A percentile compares a stretch with the other conserved stretches of the same genome.
These are phyloP conservation scores for Prochilodus magdalenae DNA, from an alignment of 2,113 vertebrate species.

Conservation along the genomic window DNA sequence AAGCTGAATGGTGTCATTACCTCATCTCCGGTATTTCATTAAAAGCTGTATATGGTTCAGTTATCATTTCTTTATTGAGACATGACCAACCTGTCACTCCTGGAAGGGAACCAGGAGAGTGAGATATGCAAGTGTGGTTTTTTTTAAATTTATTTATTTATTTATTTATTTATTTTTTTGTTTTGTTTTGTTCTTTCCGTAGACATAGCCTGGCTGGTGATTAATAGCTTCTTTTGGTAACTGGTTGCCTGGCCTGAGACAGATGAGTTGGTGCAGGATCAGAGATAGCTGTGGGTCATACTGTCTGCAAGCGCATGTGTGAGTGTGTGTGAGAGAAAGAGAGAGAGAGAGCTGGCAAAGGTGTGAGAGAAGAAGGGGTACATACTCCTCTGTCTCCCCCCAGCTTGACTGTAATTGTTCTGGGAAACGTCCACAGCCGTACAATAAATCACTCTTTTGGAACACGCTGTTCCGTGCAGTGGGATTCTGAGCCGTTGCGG, in stretches of 20 bases:
- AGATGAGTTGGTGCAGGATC: constrained; percentile 5
- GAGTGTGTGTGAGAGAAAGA: constrained; percentile 16
- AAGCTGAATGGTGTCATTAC: not conserved
- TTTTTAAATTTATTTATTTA: too few relatives aligned
- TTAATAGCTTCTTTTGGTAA: constrained; percentile 54
- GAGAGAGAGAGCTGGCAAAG: constrained; percentile 6
- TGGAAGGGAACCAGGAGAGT: constrained; percentile 15
- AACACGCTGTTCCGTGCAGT: constrained; percentile 70
- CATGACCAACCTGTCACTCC: not conserved
- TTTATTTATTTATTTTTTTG: not conserved
- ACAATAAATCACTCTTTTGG: constrained; percentile 75
- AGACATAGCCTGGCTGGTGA: constrained; percentile 35
- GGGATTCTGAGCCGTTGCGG: constrained; percentile 57
- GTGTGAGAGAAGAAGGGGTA: constrained; percentile 2
- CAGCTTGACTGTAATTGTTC: constrained; percentile 72
- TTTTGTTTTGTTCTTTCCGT: not conserved
- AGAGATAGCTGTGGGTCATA: not conserved
- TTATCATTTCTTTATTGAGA: not conserved
- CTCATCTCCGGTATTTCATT: not conserved
- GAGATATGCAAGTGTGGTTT: not conserved
- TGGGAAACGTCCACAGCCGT: constrained; percentile 70
- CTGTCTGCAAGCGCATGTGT: constrained; percentile 45
- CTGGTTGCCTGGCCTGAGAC: not conserved
- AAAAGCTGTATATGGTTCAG: not conserved
- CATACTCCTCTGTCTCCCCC: constrained; percentile 63